These are phyloP conservation scores for Drosophila jambulina DNA, from an alignment of 1,140 invertebrate species.

Conservation along the genomic window DNA sequence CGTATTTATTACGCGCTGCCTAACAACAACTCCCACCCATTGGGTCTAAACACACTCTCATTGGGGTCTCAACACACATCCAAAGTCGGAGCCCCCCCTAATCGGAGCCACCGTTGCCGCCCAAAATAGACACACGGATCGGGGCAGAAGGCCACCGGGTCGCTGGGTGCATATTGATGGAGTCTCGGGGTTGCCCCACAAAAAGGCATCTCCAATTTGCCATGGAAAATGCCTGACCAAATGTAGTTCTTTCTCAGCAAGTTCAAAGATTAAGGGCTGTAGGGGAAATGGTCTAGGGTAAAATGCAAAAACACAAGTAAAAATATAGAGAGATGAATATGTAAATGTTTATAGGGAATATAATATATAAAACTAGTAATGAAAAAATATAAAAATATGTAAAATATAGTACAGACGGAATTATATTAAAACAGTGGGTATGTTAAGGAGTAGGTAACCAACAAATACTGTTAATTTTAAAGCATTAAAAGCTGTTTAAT, in stretches of 20 bases:
- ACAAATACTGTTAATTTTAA: neutral
- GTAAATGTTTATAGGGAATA: neutral
- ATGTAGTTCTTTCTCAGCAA: conserved; percentile 2
- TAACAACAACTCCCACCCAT: conserved; percentile 37
- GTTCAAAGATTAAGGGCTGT: conserved; percentile 22
- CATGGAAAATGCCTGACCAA: conserved; percentile 25
- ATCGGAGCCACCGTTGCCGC: conserved; percentile 13
- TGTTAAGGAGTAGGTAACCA: neutral
- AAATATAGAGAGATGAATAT: neutral
- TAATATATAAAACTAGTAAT: neutral
- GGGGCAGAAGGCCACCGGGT: conserved; percentile 21
- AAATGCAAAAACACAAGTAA: neutral
- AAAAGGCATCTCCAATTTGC: conserved; percentile 40
- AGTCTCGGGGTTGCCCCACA: conserved; percentile 21
- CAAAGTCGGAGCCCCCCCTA: neutral
- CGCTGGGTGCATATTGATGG: conserved; percentile 31
- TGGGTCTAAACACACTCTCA: neutral
- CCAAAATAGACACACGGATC: conserved; percentile 18
- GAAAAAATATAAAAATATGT: neutral
- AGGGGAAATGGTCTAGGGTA: neutral
- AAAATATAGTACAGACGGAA: too few species aligned
- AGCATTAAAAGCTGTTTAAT: too few species aligned
- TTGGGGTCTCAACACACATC: neutral
- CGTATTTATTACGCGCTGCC: conserved; percentile 71
- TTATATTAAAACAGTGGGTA: too few species aligned